Evolutionary conservation across 1,140 invertebrate species (phyloP), one percentile per base, ranked within the genome.

Genomic region (Neuroterus valhalla): DNA sequence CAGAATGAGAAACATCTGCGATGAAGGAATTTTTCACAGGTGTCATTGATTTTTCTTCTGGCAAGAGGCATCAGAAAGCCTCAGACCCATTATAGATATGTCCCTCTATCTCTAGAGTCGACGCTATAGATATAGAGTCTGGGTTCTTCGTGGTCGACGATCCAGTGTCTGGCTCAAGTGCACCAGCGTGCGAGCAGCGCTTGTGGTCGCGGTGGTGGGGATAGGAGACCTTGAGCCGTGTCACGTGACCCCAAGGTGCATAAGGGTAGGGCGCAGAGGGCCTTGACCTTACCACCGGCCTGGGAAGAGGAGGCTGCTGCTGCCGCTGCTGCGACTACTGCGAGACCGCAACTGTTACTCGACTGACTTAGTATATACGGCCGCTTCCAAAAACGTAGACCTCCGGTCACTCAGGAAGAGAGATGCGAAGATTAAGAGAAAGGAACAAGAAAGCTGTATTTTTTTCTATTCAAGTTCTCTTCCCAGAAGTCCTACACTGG

Each of bases 211-310:
- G 71, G 14, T 72, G 75, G 88, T 84, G 84, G 88, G 88, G 87
- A 89, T 89, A 89, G 84, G 85, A 88, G 88, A 89, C 89, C 88
- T 90, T 90, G 88, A 89, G 86, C 80, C 80, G 82, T 84, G 87
- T 88, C 88, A 90, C 88, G 89, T 89, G 88, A 90, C 85, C 85
- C 84, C 78, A 87, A 86, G 86, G 87, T 89, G 87, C 87, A 87
- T 84, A 80, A 77, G 86, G 87, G 87, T 85, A 89, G 88, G 87
- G 87, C 86, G 86, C 83, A 77, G 88, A 90, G 89, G 89, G 89
- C 89, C 89, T 90, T 90, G 89, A 89, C 88, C 89, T 90, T 88
- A 78, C 79, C 76, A 75, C 75, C 75, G 77, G 74, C 72, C 76
- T 77, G 76, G 72, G 77, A 81, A 81, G 75, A 81, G 79, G 74